Percentiles rank a stretch among this genome's conserved stretches.
phyloP scores from a whole-genome alignment of 2,888 invertebrate species.

The Sphaerophoria rueppellii region DNA sequence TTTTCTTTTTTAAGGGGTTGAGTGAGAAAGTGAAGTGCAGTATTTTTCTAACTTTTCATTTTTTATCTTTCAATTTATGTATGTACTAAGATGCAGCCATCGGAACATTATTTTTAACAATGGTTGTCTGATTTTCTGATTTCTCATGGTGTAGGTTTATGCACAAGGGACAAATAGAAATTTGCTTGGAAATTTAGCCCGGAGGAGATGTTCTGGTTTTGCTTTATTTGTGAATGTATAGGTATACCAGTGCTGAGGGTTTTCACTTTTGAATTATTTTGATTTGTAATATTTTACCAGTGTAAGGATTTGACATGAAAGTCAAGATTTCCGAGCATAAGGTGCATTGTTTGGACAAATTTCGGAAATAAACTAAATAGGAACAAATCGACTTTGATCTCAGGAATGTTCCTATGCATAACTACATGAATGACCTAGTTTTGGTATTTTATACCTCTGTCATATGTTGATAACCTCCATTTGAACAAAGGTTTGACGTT shows the following conservation, averaged over 20 bases:
- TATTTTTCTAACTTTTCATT: constrained; percentile 37
- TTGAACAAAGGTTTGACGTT: too few species aligned
- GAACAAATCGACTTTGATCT: constrained; percentile 29
- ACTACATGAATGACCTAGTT: too few species aligned
- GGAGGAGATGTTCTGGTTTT: constrained; percentile 49
- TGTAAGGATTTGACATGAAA: constrained; percentile 50
- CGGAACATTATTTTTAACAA: constrained; percentile 54
- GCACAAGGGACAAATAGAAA: constrained; percentile 33
- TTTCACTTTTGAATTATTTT: constrained; percentile 50
- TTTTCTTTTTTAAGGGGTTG: constrained; percentile 60
- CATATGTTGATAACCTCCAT: too few species aligned
- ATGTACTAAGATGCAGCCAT: constrained; percentile 25
- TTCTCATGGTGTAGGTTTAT: constrained; percentile 54
- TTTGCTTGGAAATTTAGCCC: constrained; percentile 62
- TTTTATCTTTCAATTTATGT: constrained; percentile 71
- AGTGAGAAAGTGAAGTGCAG: constrained; percentile 34
- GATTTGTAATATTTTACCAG: constrained; percentile 10
- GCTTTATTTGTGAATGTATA: background rate
- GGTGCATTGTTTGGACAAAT: constrained; percentile 28
- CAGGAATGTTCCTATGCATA: background rate
- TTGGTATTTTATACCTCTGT: too few species aligned
- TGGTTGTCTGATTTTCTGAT: constrained; percentile 65
- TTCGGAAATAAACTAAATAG: constrained; percentile 27
- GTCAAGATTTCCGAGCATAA: constrained; percentile 54
- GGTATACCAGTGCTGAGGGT: background rate